Percentiles rank a stretch among this genome's conserved stretches.
Conservation (phyloP, 2,113 vertebrate genomes). For the Rhinolophus sinicus region DNA sequence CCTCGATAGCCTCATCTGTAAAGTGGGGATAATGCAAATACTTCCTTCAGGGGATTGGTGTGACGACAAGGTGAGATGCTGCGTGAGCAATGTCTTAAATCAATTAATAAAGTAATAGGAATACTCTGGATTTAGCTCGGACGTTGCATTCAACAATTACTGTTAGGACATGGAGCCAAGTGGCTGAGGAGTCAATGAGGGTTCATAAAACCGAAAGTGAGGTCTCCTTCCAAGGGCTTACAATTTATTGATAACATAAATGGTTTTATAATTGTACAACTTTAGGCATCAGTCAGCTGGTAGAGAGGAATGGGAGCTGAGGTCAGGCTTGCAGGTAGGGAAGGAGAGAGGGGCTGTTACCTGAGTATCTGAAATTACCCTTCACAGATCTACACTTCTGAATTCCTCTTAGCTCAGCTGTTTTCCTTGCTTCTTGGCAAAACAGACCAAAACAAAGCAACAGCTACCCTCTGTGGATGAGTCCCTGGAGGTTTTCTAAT, state of each 20-base stretch:
- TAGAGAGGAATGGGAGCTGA: background rate
- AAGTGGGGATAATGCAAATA: background rate
- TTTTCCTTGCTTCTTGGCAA: slow-evolving; percentile 61
- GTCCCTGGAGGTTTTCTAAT: slow-evolving; percentile 41
- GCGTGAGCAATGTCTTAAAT: background rate
- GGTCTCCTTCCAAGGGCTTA: background rate
- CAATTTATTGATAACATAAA: background rate
- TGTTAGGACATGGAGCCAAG: background rate
- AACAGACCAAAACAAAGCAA: slow-evolving; percentile 64
- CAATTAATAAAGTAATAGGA: background rate
- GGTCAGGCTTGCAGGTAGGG: background rate
- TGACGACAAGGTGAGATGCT: background rate
- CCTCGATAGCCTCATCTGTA: background rate
- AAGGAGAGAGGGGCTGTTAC: background rate
- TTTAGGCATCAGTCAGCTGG: background rate
- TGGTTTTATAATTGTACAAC: background rate
- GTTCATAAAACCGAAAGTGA: background rate
- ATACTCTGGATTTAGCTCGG: background rate
- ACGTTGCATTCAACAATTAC: background rate
- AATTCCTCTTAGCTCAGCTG: slow-evolving; percentile 44
- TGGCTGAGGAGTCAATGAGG: background rate
- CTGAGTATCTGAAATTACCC: background rate
- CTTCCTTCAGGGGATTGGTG: background rate
- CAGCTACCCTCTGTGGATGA: background rate
- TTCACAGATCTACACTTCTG: background rate